Evolutionary conservation across 2,888 invertebrate genomes (phyloP), one percentile per base, ranked within the genome.

Genomic region (Caenorhabditis plicata): DNA sequence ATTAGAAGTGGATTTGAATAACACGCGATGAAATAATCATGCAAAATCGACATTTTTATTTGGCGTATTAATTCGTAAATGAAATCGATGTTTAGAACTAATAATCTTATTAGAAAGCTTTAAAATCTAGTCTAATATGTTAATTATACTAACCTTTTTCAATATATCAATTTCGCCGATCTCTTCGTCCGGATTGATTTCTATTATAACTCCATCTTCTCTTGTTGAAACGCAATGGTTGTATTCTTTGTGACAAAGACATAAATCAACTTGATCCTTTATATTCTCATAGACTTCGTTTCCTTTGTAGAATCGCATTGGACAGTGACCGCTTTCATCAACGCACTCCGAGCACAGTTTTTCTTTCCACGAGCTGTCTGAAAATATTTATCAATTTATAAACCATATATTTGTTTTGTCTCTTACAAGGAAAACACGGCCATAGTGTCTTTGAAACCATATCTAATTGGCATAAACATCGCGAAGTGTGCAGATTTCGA

Each of bases 401-500:
- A n/a, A 15, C 29, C 11, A 13, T 9, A 41, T 39, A 45, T 31
- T 26, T n/a, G 31, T n/a, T n/a, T n/a, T 32, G 8, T 17, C 38
- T 56, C 72, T 70, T 33, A 78, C 78, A 78, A 26, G 79, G 79
- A 66, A 79, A 79, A 47, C 79, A 79, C 0, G 79, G 79, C 79
- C 79, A 79, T 2, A 79, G 36, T 11, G 74, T 71, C 22, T 74
- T 74, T 1, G 75, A 71, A n/a, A 69, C 61, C 42, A 61, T 71
- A 47, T 79, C 79, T 15, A 79, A 43, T 39, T 79, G 80, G 44
- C 79, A 79, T 9, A 79, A 51, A 46, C 79, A 79, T 35, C 64
- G 56, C 0, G 60, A 54, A 7, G 50, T 38, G 26, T 61, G 60
- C 9, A 70, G 44, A 43, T 51, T 67, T 50, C 62, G 43, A 7